A percentile compares a stretch with the other conserved stretches of the same genome.
Evolutionary conservation across 1,140 invertebrate genomes (phyloP).

Genomic region (Halyomorpha halys): DNA sequence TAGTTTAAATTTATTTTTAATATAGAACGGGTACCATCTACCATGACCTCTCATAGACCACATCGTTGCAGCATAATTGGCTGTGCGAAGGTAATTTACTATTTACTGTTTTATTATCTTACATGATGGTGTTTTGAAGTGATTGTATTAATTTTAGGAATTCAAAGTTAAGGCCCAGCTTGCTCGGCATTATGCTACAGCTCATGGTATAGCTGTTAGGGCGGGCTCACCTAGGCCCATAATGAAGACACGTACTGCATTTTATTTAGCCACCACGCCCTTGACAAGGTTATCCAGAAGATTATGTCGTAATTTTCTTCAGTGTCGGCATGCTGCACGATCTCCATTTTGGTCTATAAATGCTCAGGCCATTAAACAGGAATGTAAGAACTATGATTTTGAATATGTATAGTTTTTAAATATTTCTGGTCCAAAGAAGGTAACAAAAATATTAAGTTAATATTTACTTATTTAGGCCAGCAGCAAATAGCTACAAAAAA

Average conservation of each 20-base stretch:
- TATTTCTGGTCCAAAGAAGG: neutral
- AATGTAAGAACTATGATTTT: constrained; percentile 48
- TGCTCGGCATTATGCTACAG: constrained; percentile 81
- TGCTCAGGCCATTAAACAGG: constrained; percentile 70
- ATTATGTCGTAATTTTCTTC: constrained; percentile 70
- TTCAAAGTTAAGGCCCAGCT: constrained; percentile 88
- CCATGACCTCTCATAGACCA: constrained; percentile 56
- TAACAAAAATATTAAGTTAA: neutral
- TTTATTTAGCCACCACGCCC: constrained; percentile 83
- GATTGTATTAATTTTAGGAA: constrained; percentile 44
- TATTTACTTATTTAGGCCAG: constrained; percentile 40
- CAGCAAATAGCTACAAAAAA: constrained; percentile 50
- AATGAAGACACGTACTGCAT: constrained; percentile 93
- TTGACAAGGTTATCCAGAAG: constrained; percentile 77
- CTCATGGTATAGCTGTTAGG: constrained; percentile 63
- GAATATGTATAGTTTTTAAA: neutral
- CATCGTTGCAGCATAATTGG: constrained; percentile 80
- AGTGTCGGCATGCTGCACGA: constrained; percentile 72
- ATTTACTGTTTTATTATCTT: constrained; percentile 1
- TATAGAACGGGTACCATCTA: constrained; percentile 29
- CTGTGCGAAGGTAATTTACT: constrained; percentile 60
- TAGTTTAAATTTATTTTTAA: neutral
- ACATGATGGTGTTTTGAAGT: constrained; percentile 6
- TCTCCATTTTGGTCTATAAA: constrained; percentile 80
- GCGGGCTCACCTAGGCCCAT: constrained; percentile 76